These are phyloP conservation scores for Hemicordylus capensis DNA, from an alignment of 2,113 vertebrate species.

Conservation along the genomic window DNA sequence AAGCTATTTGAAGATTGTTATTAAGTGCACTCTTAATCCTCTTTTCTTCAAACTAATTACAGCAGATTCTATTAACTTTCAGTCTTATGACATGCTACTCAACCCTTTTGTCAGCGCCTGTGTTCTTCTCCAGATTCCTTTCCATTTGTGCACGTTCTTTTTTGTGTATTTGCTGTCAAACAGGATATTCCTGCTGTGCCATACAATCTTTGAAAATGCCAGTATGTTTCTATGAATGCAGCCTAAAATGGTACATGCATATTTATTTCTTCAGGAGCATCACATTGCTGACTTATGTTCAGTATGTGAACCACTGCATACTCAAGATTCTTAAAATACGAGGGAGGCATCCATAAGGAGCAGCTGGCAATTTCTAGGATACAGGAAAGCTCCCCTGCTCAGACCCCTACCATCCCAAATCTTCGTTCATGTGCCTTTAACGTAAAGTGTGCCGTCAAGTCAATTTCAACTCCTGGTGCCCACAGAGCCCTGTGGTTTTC, in stretches of 20 bases:
- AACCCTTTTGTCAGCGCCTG: not conserved
- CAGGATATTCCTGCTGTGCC: not conserved
- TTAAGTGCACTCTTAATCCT: conserved; percentile 27
- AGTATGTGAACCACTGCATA: not conserved
- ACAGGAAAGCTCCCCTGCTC: not conserved
- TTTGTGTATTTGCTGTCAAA: not conserved
- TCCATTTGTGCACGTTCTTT: not conserved
- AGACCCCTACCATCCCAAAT: not conserved
- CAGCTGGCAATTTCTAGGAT: not conserved
- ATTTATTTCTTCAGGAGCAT: not conserved
- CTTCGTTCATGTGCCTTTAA: not conserved
- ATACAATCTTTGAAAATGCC: not conserved
- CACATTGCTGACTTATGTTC: not conserved
- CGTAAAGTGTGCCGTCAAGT: too few relatives aligned
- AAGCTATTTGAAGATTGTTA: conserved; percentile 22
- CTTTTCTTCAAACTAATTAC: conserved; percentile 21
- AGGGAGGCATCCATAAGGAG: not conserved
- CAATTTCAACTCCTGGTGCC: too few relatives aligned
- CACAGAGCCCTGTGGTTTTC: too few relatives aligned
- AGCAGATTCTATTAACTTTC: not conserved
- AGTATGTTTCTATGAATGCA: not conserved
- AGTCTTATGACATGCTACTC: not conserved
- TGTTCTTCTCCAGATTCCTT: not conserved
- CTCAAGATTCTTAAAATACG: not conserved
- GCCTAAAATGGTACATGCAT: too few relatives aligned